These are phyloP conservation scores for Rhinolophus ferrumequinum DNA, from an alignment of 2,113 vertebrate genomes.

Conservation along the genomic window DNA sequence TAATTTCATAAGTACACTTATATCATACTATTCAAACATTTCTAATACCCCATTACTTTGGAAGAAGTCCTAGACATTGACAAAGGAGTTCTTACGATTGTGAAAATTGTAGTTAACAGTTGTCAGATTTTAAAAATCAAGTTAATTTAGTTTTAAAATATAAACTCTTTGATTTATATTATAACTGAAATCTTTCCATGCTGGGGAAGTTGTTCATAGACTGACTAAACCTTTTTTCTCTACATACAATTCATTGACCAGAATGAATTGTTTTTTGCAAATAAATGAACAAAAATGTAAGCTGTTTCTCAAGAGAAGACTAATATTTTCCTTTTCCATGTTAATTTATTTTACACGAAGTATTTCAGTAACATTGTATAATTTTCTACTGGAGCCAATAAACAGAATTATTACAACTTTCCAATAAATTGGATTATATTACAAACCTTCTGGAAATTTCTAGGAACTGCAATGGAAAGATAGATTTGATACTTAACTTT, in stretches of 20 bases:
- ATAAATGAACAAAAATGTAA: neutral
- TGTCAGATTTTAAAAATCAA: neutral
- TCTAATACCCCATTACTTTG: neutral
- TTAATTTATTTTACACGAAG: constrained; percentile 1
- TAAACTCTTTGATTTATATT: neutral
- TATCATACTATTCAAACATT: neutral
- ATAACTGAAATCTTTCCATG: neutral
- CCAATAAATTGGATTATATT: neutral
- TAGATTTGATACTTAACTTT: neutral
- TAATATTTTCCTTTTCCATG: neutral
- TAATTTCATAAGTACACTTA: neutral
- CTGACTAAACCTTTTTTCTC: neutral
- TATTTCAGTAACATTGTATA: neutral
- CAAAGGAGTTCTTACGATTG: neutral
- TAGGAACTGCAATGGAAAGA: neutral
- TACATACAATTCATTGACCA: neutral
- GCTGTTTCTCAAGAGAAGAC: neutral
- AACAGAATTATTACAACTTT: neutral
- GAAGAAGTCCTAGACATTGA: neutral
- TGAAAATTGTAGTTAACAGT: neutral
- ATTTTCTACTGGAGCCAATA: neutral
- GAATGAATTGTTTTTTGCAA: constrained; percentile 11
- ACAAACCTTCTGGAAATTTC: neutral
- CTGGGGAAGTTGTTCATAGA: neutral
- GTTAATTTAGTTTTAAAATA: neutral